A percentile compares a stretch with the other conserved stretches of the same genome.
Conservation (phyloP, 2,113 vertebrate species). For the Thomomys bottae region DNA sequence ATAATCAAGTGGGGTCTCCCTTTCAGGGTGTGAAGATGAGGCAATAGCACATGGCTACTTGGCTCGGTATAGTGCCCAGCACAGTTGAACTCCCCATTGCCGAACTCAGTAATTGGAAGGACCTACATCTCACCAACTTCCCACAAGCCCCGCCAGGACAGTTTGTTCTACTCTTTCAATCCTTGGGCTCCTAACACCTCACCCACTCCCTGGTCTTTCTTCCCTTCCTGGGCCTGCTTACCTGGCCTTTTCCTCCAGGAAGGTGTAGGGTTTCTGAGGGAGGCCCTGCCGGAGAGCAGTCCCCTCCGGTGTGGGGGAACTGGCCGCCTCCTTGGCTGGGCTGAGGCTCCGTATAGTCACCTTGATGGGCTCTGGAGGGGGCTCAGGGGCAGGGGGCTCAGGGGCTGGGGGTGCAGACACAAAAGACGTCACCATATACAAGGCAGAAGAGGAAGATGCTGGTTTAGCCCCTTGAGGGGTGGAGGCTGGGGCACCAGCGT, state of each 20-base stretch:
- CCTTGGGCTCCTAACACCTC: background rate
- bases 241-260: constrained; percentile 98
- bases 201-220: background rate
- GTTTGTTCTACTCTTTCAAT: background rate
- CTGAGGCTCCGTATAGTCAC: constrained; percentile 64
- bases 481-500: constrained; percentile 66
- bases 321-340: constrained; percentile 85
- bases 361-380: constrained; percentile 58
- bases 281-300: constrained; percentile 92
- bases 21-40: background rate
- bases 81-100: background rate
- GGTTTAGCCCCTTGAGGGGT: constrained; percentile 66
- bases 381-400: constrained; percentile 58
- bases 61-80: background rate
- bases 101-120: background rate
- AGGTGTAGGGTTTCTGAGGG: constrained; percentile 98
- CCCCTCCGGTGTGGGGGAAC: constrained; percentile 78
- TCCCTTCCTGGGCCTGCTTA: constrained; percentile 77
- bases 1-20: background rate
- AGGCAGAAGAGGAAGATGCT: constrained; percentile 63
- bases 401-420: constrained; percentile 83
- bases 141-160: background rate
- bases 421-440: constrained; percentile 87
- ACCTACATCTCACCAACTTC: background rate
- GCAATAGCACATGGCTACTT: background rate